These are phyloP conservation scores for Antigone vipio DNA, from an alignment of 2,113 vertebrate species.

Conservation along the genomic window DNA sequence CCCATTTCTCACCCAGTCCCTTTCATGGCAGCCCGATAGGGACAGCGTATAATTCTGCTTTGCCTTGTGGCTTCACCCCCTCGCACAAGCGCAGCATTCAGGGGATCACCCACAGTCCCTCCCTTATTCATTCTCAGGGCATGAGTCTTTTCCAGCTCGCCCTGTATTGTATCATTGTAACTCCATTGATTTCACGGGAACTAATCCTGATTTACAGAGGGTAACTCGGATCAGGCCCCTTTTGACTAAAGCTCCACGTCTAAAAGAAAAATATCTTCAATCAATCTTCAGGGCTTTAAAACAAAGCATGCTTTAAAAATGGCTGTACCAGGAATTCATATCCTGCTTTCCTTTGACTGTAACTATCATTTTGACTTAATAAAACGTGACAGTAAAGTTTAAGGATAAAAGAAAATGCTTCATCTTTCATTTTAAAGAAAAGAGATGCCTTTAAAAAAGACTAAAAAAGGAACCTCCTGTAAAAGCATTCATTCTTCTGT, in stretches of 20 bases:
- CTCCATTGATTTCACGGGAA: conserved; percentile 48
- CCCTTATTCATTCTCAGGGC: background rate
- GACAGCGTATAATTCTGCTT: background rate
- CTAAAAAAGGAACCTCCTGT: conserved; percentile 18
- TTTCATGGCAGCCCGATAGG: rapidly evolving
- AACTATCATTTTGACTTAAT: conserved; percentile 61
- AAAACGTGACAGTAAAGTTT: conserved; percentile 58
- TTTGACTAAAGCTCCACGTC: conserved; percentile 58
- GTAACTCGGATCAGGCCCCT: conserved; percentile 53
- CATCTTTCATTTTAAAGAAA: conserved; percentile 57
- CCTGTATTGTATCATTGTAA: conserved; percentile 5
- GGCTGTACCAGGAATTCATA: conserved; percentile 61
- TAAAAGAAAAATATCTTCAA: conserved; percentile 63
- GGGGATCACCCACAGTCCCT: background rate
- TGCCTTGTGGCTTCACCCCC: background rate
- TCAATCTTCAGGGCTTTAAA: conserved; percentile 60
- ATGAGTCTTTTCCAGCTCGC: background rate
- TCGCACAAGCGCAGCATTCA: background rate
- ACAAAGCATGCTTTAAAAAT: conserved; percentile 63
- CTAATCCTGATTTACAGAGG: conserved; percentile 65
- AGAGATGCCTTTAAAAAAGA: conserved; percentile 14
- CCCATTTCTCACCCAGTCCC: background rate
- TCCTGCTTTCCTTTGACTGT: conserved; percentile 45
- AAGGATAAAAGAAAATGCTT: conserved; percentile 61
- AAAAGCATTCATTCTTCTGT: conserved; percentile 32